Conservation (phyloP, 2,888 invertebrate species). For the Antheraea yamamai region DNA sequence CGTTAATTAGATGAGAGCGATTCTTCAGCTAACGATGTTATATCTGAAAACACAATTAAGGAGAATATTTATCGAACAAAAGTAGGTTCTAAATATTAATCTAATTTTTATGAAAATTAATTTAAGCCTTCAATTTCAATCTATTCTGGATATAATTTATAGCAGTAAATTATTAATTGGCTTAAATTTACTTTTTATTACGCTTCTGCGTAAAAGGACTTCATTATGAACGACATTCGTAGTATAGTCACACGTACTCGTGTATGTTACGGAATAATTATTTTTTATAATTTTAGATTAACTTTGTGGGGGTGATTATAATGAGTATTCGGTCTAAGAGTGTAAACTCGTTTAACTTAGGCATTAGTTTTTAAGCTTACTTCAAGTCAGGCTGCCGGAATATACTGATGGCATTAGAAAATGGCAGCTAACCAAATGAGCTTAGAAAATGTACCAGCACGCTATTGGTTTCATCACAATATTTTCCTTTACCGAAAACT, state of each 20-base stretch:
- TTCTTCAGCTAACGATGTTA: conserved; percentile 18
- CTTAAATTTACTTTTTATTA: neutral
- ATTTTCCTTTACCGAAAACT: neutral
- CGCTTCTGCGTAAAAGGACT: neutral
- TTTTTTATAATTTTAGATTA: too few species aligned
- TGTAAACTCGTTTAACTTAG: neutral
- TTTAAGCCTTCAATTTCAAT: neutral
- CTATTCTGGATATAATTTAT: neutral
- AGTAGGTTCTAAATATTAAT: neutral
- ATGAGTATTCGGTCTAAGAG: neutral
- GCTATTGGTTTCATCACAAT: neutral
- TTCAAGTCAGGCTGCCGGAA: neutral
- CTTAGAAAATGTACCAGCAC: neutral
- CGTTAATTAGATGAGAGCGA: conserved; percentile 14
- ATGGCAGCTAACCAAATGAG: neutral
- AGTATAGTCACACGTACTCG: too few species aligned
- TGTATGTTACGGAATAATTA: too few species aligned
- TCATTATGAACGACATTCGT: neutral
- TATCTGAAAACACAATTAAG: conserved; percentile 13
- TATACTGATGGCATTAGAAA: neutral
- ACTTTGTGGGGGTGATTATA: neutral
- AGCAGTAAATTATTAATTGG: neutral
- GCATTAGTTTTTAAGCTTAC: neutral
- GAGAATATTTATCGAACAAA: conserved; percentile 1
- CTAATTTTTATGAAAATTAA: neutral